Conservation (phyloP, 2,888 invertebrate genomes). For the Thereva nobilitata region DNA sequence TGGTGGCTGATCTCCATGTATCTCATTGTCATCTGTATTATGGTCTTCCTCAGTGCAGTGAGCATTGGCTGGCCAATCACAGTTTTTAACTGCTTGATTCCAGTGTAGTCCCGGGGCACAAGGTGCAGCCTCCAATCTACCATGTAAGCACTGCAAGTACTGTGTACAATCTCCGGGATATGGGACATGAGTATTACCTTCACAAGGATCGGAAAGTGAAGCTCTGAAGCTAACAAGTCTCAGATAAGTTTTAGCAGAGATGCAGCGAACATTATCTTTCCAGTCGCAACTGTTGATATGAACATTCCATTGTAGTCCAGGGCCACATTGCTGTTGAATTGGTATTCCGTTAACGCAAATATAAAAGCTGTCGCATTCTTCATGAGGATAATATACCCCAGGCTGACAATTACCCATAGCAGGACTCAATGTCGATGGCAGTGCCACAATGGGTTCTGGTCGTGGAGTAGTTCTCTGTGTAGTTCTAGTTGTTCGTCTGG, state of each 20-base stretch:
- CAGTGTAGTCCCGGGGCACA: conserved; percentile 76
- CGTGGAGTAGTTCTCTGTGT: conserved; percentile 53
- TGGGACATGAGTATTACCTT: conserved; percentile 67
- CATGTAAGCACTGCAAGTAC: conserved; percentile 79
- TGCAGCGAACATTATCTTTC: conserved; percentile 69
- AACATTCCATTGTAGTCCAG: conserved; percentile 74
- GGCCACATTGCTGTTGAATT: conserved; percentile 72
- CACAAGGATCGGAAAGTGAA: conserved; percentile 62
- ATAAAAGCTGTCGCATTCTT: conserved; percentile 73
- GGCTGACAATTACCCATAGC: conserved; percentile 62
- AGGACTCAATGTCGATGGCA: conserved; percentile 46
- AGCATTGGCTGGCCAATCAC: conserved; percentile 74
- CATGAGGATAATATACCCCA: conserved; percentile 76
- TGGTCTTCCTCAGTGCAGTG: conserved; percentile 59
- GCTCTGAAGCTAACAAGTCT: conserved; percentile 49
- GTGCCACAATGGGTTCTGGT: conserved; percentile 49
- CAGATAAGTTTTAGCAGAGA: conserved; percentile 50
- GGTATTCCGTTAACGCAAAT: conserved; percentile 77
- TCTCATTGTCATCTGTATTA: conserved; percentile 33
- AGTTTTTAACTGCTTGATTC: conserved; percentile 69
- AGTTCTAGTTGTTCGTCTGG: conserved; percentile 53
- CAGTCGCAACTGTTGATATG: conserved; percentile 74
- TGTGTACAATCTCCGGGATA: conserved; percentile 72
- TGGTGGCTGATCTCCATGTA: conserved; percentile 12
- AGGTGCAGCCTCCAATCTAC: conserved; percentile 70